Evolutionary conservation across 2,888 invertebrate genomes (phyloP), one percentile per base, ranked within the genome.

Genomic region (Andrena haemorrhoa): DNA sequence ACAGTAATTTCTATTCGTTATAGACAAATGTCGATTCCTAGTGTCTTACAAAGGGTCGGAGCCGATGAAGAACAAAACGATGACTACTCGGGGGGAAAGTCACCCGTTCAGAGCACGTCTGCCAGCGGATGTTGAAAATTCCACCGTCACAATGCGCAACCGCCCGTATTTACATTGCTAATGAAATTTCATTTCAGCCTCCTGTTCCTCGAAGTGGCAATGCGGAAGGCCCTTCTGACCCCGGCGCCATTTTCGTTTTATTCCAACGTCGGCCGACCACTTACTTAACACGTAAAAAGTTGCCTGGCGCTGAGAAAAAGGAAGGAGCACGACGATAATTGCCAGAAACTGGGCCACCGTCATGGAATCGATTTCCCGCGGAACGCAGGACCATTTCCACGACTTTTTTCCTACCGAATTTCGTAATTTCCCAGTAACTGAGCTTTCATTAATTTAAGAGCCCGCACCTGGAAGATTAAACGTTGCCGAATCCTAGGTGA

Each of bases 101-200:
- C 47, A 64, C 35, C 33, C 51, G 41, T 41, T 63, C 26, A 16
- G 23, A 47, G 33, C 35, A 49, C 31, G 33, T 20, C 6, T 29
- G 29, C 47, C 6, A 4, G 64, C 47, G n/a, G 56, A 65, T 75
- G 66, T 56, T 69, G 70, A 68, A 69, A 71, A 76, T 78, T 75
- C 20, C 23, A 29, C 23, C 33, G 51, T 58, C 41, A 66, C 16
- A 35, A 69, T 61, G 47, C 26, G 23, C 75, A 82, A 75, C 64
- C 80, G 65, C 31, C 65, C 66, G 71, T 86, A 90, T 90, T 91
- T 90, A 86, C 88, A 88, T 86, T 88, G 88, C 88, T 89, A 88
- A 91, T 91, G 89, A 91, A 91, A 90, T 91, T 89, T 89, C 86
- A 84, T 88, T 86, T 83, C 84, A 79, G 81, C 82, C 81, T 86